Conservation (phyloP, 2,888 invertebrate species). For the Eristalis intricaria region DNA sequence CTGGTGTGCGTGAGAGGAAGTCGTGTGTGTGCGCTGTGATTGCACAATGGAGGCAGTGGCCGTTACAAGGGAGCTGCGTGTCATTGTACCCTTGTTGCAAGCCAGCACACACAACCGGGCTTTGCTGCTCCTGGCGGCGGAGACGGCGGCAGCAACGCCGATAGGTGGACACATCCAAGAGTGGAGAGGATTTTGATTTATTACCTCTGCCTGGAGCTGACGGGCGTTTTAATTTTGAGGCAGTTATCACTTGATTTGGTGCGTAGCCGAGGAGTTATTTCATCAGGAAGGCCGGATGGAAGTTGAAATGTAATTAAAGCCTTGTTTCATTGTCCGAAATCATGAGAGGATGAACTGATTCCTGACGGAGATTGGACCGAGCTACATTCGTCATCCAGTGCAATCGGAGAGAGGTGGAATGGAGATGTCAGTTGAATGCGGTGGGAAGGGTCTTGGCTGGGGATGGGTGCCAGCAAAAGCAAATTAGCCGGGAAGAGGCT, state of each 20-base stretch:
- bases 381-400: neutral
- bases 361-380: neutral
- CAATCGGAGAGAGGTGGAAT: neutral
- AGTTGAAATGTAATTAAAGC: conserved; percentile 56
- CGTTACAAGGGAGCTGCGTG: conserved; percentile 63
- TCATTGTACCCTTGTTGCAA: conserved; percentile 58
- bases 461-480: neutral
- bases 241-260: conserved; percentile 73
- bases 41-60: conserved; percentile 52
- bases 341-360: neutral
- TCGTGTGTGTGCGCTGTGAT: neutral
- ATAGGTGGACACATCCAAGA: conserved; percentile 26
- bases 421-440: neutral
- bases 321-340: neutral
- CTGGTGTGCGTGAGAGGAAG: neutral
- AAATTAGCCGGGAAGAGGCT: neutral
- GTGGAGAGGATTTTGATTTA: conserved; percentile 71
- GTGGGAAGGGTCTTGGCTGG: neutral
- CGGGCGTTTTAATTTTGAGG: conserved; percentile 73
- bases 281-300: conserved; percentile 52
- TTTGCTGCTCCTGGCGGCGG: neutral
- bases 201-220: conserved; percentile 71
- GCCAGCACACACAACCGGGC: neutral
- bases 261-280: conserved; percentile 53
- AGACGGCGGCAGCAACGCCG: neutral